phyloP scores from a whole-genome alignment of 2,113 vertebrate genomes.

The Epinephelus moara region DNA sequence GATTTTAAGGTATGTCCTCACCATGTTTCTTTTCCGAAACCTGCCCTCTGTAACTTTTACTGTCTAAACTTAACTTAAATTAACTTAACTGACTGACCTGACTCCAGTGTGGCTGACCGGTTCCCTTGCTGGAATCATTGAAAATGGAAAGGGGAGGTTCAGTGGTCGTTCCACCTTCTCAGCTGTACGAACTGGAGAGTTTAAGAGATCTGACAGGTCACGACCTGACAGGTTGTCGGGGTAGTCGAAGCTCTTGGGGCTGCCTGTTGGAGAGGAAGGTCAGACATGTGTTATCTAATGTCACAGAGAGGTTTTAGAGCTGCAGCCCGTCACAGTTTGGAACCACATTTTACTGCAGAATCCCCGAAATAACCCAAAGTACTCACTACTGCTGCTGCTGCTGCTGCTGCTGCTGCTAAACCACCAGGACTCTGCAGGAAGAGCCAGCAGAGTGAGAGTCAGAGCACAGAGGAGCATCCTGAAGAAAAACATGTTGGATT shows the following conservation, averaged over 20 bases:
- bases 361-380: neutral
- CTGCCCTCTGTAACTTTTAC: too few species aligned
- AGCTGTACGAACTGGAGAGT: neutral
- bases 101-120: neutral
- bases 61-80: too few species aligned
- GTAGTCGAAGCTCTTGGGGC: too few species aligned
- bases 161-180: neutral
- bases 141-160: too few species aligned
- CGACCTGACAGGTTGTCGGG: neutral
- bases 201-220: neutral
- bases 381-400: neutral
- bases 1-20: too few species aligned
- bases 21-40: too few species aligned
- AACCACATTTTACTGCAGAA: neutral
- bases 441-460: neutral
- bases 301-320: neutral
- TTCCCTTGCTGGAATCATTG: too few species aligned
- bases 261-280: neutral
- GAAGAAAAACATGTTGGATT: neutral
- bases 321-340: neutral
- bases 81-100: neutral
- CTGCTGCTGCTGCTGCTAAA: too few species aligned
- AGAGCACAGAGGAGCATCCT: neutral
- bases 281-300: neutral
- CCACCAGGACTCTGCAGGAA: neutral